Evolutionary conservation across 2,888 invertebrate species (phyloP).

Genomic region (Hydrotaea cyrtoneurina): DNA sequence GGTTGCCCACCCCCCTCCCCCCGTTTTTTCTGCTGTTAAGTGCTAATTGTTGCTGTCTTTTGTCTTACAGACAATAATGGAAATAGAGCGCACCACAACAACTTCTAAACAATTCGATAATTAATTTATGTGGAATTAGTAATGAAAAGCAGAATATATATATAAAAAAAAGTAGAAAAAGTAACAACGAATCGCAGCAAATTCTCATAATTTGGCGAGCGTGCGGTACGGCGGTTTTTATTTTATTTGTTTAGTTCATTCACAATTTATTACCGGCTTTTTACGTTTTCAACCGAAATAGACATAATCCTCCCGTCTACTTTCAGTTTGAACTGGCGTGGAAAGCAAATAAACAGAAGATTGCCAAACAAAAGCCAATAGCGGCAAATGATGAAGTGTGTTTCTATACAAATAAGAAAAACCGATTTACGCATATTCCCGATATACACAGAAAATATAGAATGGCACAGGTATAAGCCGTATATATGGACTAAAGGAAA

Average conservation of each 20-base stretch:
- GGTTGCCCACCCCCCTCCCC: neutral
- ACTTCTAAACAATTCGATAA: neutral
- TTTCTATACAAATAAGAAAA: neutral
- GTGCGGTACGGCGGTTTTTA: neutral
- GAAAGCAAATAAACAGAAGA: neutral
- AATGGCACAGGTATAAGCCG: too few species aligned
- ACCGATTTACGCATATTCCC: neutral
- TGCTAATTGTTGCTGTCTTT: neutral
- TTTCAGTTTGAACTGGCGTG: neutral
- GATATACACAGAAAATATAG: too few species aligned
- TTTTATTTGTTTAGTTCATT: neutral
- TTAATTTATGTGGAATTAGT: conserved; percentile 1
- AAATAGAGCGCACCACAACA: neutral
- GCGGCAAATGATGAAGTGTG: neutral
- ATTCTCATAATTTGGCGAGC: neutral
- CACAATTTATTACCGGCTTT: neutral
- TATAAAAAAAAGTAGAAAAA: too few species aligned
- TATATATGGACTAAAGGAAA: neutral
- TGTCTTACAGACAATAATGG: neutral
- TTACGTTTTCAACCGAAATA: neutral
- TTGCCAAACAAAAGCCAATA: neutral
- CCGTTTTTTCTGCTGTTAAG: neutral
- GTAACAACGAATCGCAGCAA: too few species aligned
- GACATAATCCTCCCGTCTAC: neutral
- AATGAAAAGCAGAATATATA: too few species aligned